These are phyloP conservation scores for Brachionichthys hirsutus DNA, from an alignment of 2,113 vertebrate species.

Conservation along the genomic window DNA sequence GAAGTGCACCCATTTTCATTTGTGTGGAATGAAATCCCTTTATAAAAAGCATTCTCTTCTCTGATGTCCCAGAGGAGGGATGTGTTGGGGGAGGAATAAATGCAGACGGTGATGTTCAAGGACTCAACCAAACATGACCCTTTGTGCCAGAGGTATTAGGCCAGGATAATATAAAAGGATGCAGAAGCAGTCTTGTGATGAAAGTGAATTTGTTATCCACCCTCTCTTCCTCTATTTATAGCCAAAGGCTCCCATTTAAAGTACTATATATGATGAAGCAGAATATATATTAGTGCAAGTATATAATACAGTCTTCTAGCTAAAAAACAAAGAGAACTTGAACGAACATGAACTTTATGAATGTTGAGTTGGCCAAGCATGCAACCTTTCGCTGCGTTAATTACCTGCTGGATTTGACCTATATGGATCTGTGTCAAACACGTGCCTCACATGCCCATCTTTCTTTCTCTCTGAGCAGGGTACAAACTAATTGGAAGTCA, in stretches of 20 bases:
- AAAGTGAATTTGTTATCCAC: constrained; percentile 13
- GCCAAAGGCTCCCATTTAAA: no score
- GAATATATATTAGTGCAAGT: no score
- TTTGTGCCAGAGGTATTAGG: neutral
- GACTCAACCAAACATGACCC: neutral
- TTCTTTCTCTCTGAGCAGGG: constrained; percentile 72
- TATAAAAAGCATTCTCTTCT: no score
- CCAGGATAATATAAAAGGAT: neutral
- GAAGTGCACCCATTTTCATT: neutral
- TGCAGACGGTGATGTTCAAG: no score
- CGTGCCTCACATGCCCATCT: constrained; percentile 1
- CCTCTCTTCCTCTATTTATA: neutral
- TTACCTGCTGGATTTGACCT: constrained; percentile 11
- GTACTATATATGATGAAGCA: no score
- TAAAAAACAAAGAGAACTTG: no score
- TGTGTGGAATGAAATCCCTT: neutral
- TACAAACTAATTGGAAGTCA: constrained; percentile 95
- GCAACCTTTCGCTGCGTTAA: no score
- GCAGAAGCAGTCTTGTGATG: constrained; percentile 2
- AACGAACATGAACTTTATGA: neutral
- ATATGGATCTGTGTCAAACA: neutral
- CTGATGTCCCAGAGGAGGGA: neutral
- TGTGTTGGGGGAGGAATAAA: neutral
- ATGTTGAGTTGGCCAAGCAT: neutral
- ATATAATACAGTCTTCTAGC: no score